A percentile compares a stretch with the other conserved stretches of the same genome.
Evolutionary conservation across 2,888 invertebrate genomes (phyloP).

Genomic region (Pristionchus fissidentatus): DNA sequence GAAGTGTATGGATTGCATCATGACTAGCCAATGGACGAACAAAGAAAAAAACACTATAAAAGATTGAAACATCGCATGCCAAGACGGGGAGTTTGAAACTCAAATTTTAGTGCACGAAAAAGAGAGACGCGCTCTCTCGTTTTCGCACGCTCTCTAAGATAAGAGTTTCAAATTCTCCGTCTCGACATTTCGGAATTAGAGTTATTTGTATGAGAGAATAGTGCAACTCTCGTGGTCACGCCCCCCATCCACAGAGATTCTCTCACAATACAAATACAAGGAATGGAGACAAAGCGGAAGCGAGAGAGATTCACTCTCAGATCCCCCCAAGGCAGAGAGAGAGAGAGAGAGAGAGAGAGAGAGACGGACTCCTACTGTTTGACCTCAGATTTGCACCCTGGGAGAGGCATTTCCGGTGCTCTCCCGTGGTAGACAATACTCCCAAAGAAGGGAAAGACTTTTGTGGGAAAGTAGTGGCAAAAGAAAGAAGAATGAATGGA

Average conservation of each 20-base stretch:
- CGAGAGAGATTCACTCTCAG: too few species aligned
- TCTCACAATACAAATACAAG: slow-evolving; percentile 21
- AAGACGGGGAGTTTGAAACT: too few species aligned
- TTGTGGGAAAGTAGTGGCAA: not conserved
- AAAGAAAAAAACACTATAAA: not conserved
- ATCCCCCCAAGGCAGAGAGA: too few species aligned
- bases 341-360: not conserved
- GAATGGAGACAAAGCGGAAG: slow-evolving; percentile 34
- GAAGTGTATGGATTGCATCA: too few species aligned
- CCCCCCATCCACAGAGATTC: not conserved
- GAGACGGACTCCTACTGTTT: not conserved
- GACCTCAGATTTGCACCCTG: slow-evolving; percentile 8
- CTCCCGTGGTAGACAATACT: not conserved
- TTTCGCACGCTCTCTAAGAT: too few species aligned
- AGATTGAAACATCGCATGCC: too few species aligned
- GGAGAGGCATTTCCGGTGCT: not conserved
- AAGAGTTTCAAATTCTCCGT: too few species aligned
- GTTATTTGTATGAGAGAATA: too few species aligned
- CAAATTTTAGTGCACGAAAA: too few species aligned
- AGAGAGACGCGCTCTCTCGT: too few species aligned
- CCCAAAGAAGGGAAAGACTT: not conserved
- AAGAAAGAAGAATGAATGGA: not conserved
- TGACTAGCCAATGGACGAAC: not conserved
- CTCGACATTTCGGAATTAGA: too few species aligned
- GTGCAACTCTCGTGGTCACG: too few species aligned